Conservation (phyloP, 2,113 vertebrate genomes). For the Seriola rivoliana region DNA sequence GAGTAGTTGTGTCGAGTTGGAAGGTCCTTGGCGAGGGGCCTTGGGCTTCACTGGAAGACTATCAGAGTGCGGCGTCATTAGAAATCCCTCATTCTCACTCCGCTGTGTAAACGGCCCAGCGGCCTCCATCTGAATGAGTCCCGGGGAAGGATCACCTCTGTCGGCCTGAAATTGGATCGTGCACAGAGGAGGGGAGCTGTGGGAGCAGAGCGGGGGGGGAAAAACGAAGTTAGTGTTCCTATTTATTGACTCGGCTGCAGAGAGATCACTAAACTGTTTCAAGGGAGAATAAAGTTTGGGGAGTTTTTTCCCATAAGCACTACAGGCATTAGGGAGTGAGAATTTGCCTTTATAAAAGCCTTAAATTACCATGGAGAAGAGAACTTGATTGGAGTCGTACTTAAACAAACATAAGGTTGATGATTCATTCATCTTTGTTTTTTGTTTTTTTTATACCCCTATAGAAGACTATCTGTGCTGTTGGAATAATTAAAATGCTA, state of each 20-base stretch:
- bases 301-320: constrained; percentile 57
- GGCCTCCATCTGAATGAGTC: constrained; percentile 70
- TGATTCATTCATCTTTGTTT: background rate
- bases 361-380: constrained; percentile 35
- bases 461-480: background rate
- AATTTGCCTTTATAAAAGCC: constrained; percentile 53
- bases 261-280: constrained; percentile 68
- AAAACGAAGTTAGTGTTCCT: constrained; percentile 57
- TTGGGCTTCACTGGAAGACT: constrained; percentile 72
- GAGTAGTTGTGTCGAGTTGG: constrained; percentile 72
- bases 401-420: constrained; percentile 29
- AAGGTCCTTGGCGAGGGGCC: constrained; percentile 75
- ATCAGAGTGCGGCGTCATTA: constrained; percentile 77
- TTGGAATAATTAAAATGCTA: no score
- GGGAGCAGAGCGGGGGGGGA: constrained; percentile 20
- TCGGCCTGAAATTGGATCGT: constrained; percentile 75
- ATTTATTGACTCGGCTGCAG: constrained; percentile 70
- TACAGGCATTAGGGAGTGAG: constrained; percentile 46
- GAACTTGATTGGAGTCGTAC: constrained; percentile 37
- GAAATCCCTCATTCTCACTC: constrained; percentile 78
- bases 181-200: constrained; percentile 43
- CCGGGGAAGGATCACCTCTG: constrained; percentile 71
- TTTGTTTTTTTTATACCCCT: background rate
- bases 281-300: constrained; percentile 57
- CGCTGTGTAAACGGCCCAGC: constrained; percentile 65